Conservation (phyloP, 2,113 vertebrate genomes). For the Triplophysa rosa region DNA sequence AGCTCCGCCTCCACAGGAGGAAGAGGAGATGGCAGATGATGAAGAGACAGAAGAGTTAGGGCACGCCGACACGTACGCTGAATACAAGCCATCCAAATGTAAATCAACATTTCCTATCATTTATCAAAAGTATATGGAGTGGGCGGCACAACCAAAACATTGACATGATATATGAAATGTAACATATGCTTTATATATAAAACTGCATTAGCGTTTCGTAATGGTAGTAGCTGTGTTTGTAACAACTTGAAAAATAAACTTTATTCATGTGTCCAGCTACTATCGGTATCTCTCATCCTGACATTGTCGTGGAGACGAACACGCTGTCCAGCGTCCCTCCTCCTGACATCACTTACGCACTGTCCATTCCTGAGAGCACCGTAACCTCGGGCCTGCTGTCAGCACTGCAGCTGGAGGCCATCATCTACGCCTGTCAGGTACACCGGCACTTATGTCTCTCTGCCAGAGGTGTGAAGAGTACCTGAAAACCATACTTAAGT, state of each 20-base stretch:
- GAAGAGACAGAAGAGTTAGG: slow-evolving; percentile 92
- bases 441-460: background rate
- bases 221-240: no score
- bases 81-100: slow-evolving; percentile 96
- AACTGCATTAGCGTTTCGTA: no score
- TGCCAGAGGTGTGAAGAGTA: no score
- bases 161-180: background rate
- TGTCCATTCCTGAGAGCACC: slow-evolving; percentile 78
- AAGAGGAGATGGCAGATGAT: slow-evolving; percentile 91
- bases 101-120: slow-evolving; percentile 31
- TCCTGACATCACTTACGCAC: slow-evolving; percentile 88
- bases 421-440: slow-evolving; percentile 97
- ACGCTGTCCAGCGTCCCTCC: slow-evolving; percentile 96
- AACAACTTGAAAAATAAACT: background rate
- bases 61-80: slow-evolving; percentile 92
- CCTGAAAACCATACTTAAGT: no score
- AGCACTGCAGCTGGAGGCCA: slow-evolving; percentile 94
- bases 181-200: no score
- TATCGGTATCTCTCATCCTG: slow-evolving; percentile 94
- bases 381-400: slow-evolving; percentile 82
- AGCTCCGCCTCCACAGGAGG: slow-evolving; percentile 70
- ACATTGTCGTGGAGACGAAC: slow-evolving; percentile 96
- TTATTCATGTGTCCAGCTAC: slow-evolving; percentile 75
- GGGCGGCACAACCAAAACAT: background rate
- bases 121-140: background rate